phyloP scores from a whole-genome alignment of 2,113 vertebrate genomes.

The Pseudolaguvia tuberculata region DNA sequence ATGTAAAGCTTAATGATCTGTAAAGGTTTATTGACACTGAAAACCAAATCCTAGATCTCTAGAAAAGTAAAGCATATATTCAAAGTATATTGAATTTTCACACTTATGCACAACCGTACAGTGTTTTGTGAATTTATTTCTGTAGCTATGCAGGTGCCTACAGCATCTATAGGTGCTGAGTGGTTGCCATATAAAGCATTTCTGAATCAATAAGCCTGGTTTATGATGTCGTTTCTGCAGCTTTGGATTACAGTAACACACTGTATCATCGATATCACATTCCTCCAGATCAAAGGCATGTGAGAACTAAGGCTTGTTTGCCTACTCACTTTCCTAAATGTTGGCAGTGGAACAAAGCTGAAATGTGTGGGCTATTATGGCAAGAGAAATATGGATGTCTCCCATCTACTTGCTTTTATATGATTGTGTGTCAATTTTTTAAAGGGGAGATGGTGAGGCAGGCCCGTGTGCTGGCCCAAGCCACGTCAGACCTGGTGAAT shows the following conservation, averaged over 20 bases:
- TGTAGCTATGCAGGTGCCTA: slow-evolving; percentile 57
- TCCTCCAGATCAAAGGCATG: slow-evolving; percentile 31
- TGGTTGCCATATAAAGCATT: slow-evolving; percentile 31
- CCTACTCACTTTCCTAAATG: slow-evolving; percentile 2
- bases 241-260: slow-evolving; percentile 26
- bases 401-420: not conserved
- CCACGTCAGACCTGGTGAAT: slow-evolving; percentile 93
- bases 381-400: not conserved
- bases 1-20: no score
- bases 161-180: slow-evolving; percentile 31
- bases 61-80: no score
- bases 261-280: slow-evolving; percentile 6
- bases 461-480: slow-evolving; percentile 94
- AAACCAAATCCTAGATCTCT: no score
- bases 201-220: slow-evolving; percentile 36
- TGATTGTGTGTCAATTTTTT: not conserved
- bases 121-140: slow-evolving; percentile 61
- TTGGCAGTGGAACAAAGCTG: slow-evolving; percentile 1
- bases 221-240: slow-evolving; percentile 30
- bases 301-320: not conserved
- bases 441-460: slow-evolving; percentile 97
- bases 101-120: no score
- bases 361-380: slow-evolving; percentile 15
- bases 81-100: no score
- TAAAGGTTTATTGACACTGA: no score